These are phyloP conservation scores for Globodera rostochiensis DNA, from an alignment of 1,140 invertebrate species.

Conservation along the genomic window DNA sequence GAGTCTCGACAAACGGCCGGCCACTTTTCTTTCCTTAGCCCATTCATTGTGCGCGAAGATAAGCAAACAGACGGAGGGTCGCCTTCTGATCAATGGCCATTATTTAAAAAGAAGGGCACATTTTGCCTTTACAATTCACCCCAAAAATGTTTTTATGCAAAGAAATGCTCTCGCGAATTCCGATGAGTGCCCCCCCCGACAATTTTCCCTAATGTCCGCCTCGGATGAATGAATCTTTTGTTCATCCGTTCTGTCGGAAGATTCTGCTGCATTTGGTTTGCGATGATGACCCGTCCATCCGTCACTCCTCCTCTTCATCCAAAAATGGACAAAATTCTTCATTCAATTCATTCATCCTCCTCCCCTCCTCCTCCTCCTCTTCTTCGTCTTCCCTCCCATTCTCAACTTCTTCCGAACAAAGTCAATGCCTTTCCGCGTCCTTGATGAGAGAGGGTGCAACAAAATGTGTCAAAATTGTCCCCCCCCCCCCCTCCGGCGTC, in stretches of 20 bases:
- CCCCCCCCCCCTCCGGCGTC: not conserved
- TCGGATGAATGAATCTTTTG: not conserved
- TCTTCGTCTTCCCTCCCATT: not conserved
- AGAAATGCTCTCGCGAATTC: not conserved
- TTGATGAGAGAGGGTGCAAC: not conserved
- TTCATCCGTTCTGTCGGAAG: too few species aligned
- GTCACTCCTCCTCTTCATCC: not conserved
- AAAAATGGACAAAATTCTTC: not conserved
- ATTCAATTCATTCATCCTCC: not conserved
- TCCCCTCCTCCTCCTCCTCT: not conserved
- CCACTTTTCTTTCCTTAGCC: not conserved
- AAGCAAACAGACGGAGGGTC: not conserved
- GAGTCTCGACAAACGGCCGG: too few species aligned
- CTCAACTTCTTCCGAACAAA: not conserved
- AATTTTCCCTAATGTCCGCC: not conserved
- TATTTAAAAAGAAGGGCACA: not conserved
- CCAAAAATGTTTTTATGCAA: not conserved
- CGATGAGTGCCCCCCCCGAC: not conserved
- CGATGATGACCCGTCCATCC: too few species aligned
- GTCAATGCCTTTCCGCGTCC: not conserved
- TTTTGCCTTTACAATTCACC: not conserved
- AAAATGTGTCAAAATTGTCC: constrained; percentile 21
- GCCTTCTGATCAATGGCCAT: not conserved
- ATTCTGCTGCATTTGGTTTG: too few species aligned
- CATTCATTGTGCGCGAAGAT: not conserved